Conservation (phyloP, 2,797 vertebrate species). For the Sebastes hubbsi region DNA sequence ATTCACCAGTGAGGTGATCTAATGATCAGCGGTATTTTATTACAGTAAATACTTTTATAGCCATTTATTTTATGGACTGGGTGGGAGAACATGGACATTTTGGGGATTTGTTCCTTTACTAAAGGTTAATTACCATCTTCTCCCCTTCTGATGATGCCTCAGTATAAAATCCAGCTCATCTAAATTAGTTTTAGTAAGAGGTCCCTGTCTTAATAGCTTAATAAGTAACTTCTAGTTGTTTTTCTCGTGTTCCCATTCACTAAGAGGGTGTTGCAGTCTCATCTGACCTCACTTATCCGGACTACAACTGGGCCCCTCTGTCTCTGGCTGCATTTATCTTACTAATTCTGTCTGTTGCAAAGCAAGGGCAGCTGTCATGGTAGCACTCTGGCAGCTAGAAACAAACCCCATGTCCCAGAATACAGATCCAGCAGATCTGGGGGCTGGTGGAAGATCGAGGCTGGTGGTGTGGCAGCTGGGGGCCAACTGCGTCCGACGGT, state of each 20-base stretch:
- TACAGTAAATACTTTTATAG: neutral
- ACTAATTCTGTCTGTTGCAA: conserved; percentile 70
- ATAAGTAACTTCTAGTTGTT: neutral
- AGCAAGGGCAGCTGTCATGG: conserved; percentile 70
- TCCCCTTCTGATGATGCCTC: neutral
- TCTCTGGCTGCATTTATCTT: conserved; percentile 65
- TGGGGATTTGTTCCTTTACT: neutral
- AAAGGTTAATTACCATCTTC: neutral
- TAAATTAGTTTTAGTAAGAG: neutral
- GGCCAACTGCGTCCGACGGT: neutral
- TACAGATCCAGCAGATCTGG: conserved; percentile 47
- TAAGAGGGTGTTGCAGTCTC: conserved; percentile 7
- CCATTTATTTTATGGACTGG: neutral
- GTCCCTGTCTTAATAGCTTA: neutral
- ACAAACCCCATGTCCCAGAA: conserved; percentile 43
- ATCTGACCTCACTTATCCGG: conserved; percentile 69
- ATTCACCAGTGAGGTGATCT: neutral
- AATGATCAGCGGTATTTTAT: too few relatives aligned
- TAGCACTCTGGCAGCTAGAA: conserved; percentile 42
- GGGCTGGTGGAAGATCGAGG: conserved; percentile 13
- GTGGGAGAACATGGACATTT: neutral
- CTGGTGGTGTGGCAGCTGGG: conserved; percentile 33
- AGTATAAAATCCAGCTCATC: neutral
- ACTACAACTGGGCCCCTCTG: conserved; percentile 59
- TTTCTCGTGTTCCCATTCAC: conserved; percentile 7